These are phyloP conservation scores for Setophaga coronata DNA, from an alignment of 2,113 vertebrate species.

Conservation along the genomic window DNA sequence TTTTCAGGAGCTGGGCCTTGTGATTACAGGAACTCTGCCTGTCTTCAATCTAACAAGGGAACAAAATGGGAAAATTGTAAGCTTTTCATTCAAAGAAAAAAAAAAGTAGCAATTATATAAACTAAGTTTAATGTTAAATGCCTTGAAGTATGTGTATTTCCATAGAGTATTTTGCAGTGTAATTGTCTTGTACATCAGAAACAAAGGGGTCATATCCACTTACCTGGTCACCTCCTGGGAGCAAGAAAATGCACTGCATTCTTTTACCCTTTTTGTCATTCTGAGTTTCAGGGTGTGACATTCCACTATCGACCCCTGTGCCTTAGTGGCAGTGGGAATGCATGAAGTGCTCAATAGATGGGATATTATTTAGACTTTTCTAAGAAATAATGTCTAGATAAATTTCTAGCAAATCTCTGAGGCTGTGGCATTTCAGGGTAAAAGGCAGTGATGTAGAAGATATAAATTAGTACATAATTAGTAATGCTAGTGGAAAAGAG, in stretches of 20 bases:
- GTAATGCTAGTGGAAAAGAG: background rate
- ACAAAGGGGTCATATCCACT: background rate
- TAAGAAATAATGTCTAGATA: background rate
- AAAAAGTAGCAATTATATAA: background rate
- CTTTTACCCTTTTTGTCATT: background rate
- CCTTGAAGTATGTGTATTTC: background rate
- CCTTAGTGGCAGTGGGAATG: background rate
- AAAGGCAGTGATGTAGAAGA: background rate
- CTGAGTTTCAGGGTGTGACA: background rate
- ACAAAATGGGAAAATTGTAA: conserved; percentile 72
- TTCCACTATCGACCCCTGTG: background rate
- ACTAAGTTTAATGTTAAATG: background rate
- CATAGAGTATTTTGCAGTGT: background rate
- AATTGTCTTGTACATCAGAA: background rate
- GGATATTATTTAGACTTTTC: background rate
- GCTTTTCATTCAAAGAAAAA: background rate
- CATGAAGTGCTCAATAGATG: background rate
- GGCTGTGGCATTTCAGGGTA: background rate
- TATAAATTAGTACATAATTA: background rate
- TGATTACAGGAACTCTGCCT: conserved; percentile 91
- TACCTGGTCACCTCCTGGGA: background rate
- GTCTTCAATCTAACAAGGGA: conserved; percentile 89
- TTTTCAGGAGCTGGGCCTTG: conserved; percentile 87
- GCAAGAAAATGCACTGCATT: background rate
- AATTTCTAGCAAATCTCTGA: background rate